A percentile compares a stretch with the other conserved stretches of the same genome.
Conservation (phyloP, 2,888 invertebrate species). For the Tubiluchus corallicola region DNA sequence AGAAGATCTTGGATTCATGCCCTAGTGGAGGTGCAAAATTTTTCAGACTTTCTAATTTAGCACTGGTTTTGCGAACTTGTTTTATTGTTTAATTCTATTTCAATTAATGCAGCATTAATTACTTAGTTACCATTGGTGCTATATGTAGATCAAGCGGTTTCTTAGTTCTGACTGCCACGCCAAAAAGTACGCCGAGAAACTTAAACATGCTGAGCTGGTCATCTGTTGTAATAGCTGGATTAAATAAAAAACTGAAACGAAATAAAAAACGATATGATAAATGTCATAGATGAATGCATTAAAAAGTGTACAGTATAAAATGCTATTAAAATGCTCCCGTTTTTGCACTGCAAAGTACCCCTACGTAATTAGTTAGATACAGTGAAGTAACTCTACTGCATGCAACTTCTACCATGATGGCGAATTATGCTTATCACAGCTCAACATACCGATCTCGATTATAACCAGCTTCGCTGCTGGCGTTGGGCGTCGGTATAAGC, state of each 20-base stretch:
- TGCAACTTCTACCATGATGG: no score
- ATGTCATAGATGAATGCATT: not conserved
- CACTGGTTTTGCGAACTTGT: no score
- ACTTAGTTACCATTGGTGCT: slow-evolving; percentile 37
- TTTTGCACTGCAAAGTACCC: no score
- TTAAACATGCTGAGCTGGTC: slow-evolving; percentile 40
- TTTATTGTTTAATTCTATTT: no score
- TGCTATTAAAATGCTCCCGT: no score
- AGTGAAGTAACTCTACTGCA: no score
- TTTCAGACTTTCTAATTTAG: no score
- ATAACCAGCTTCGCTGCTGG: slow-evolving; percentile 40
- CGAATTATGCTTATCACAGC: no score
- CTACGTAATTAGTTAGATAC: not conserved
- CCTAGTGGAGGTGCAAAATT: no score
- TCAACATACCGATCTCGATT: slow-evolving; percentile 37
- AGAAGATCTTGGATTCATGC: no score
- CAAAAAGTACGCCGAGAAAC: slow-evolving; percentile 43
- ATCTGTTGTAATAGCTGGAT: slow-evolving; percentile 36
- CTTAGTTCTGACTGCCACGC: slow-evolving; percentile 44
- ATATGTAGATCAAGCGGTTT: slow-evolving; percentile 43
- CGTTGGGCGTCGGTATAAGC: slow-evolving; percentile 42
- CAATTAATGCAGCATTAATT: no score
- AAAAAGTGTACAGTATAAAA: not conserved
- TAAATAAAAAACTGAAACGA: slow-evolving; percentile 34
- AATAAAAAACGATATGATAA: slow-evolving; percentile 4